Evolutionary conservation across 2,888 invertebrate species (phyloP).

Genomic region (Zaprionus bogoriensis): DNA sequence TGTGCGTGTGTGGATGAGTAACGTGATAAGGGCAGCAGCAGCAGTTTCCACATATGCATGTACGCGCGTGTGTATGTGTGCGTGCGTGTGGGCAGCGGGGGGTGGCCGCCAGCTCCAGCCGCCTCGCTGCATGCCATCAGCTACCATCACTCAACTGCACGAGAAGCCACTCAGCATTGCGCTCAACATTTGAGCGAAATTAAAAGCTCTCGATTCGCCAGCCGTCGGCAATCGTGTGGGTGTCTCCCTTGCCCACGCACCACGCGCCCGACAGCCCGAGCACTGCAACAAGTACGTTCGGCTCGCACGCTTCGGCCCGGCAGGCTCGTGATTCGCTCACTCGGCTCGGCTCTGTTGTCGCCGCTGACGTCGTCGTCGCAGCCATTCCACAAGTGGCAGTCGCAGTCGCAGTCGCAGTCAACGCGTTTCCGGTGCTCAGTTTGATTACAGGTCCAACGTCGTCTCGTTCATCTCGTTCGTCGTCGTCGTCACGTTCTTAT

Average conservation of each 20-base stretch:
- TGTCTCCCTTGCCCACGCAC: constrained; percentile 34
- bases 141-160: constrained; percentile 56
- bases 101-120: not conserved
- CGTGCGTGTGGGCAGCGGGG: constrained; percentile 16
- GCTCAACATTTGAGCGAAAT: constrained; percentile 34
- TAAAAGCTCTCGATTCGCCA: constrained; percentile 60
- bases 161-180: constrained; percentile 32
- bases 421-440: constrained; percentile 78
- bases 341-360: constrained; percentile 19
- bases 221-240: constrained; percentile 50
- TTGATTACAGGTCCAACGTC: constrained; percentile 54
- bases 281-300: constrained; percentile 38
- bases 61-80: not conserved
- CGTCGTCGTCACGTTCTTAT: not conserved
- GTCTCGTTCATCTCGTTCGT: constrained; percentile 24
- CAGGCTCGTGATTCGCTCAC: constrained; percentile 60
- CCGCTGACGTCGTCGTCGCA: constrained; percentile 33
- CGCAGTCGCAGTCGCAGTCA: constrained; percentile 61
- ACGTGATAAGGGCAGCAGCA: constrained; percentile 54
- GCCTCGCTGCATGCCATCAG: constrained; percentile 22
- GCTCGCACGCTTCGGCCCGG: constrained; percentile 48
- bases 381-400: constrained; percentile 80
- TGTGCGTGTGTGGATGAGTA: constrained; percentile 28
- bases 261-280: no score
- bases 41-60: not conserved